phyloP scores from a whole-genome alignment of 2,113 vertebrate species.

The Paratilapia polleni region DNA sequence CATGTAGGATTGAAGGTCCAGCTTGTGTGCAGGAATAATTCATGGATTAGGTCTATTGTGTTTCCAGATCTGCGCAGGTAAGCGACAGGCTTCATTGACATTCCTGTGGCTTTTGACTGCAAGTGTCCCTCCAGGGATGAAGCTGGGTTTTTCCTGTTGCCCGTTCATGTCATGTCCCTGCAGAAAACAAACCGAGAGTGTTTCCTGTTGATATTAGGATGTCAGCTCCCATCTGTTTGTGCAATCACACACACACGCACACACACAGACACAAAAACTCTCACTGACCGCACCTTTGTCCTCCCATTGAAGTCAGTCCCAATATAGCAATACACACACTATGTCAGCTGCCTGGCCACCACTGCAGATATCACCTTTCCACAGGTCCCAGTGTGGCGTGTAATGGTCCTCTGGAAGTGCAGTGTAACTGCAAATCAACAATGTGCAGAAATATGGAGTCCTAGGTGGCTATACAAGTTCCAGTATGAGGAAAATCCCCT shows the following conservation, averaged over 20 bases:
- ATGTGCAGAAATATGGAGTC: constrained; percentile 1
- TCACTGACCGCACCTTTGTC: constrained; percentile 60
- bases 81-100: constrained; percentile 35
- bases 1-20: neutral
- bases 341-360: constrained; percentile 21
- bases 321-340: neutral
- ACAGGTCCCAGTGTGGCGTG: constrained; percentile 18
- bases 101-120: constrained; percentile 21
- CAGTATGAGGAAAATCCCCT: constrained; percentile 2
- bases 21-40: constrained; percentile 10
- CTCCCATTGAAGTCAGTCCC: constrained; percentile 38
- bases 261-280: neutral
- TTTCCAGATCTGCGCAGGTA: constrained; percentile 54
- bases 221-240: constrained; percentile 63
- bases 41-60: constrained; percentile 18
- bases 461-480: neutral
- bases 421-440: constrained; percentile 12
- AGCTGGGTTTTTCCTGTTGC: constrained; percentile 40
- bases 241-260: constrained; percentile 38
- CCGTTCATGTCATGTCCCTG: constrained; percentile 67
- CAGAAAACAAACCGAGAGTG: constrained; percentile 52
- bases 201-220: constrained; percentile 72
- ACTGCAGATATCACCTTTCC: constrained; percentile 21
- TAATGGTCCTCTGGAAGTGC: constrained; percentile 2
- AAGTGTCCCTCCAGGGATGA: constrained; percentile 5